Evolutionary conservation across 2,888 invertebrate genomes (phyloP).

Genomic region (Drosophila kokeensis): DNA sequence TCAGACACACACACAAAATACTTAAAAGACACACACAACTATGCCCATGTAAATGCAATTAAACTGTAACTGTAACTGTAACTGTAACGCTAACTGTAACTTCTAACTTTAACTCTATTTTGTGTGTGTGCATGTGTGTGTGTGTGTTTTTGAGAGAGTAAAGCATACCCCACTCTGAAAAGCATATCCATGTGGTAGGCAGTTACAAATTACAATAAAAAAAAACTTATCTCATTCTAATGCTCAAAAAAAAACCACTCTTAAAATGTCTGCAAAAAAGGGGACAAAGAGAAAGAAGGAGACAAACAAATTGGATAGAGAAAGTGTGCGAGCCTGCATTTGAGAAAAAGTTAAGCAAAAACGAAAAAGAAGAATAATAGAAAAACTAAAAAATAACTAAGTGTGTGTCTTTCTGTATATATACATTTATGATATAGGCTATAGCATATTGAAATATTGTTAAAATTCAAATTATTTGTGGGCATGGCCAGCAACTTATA

Average conservation of each 20-base stretch:
- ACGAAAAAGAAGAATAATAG: slow-evolving; percentile 9
- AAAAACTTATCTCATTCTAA: slow-evolving; percentile 13
- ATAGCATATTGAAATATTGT: slow-evolving; percentile 20
- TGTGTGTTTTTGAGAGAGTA: slow-evolving; percentile 13
- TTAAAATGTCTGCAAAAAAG: slow-evolving; percentile 14
- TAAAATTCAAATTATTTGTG: slow-evolving; percentile 33
- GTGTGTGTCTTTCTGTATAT: slow-evolving; percentile 50
- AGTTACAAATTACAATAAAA: slow-evolving; percentile 22
- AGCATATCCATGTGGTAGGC: slow-evolving; percentile 7
- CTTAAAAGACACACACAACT: slow-evolving; percentile 20
- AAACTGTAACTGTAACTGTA: slow-evolving; percentile 32
- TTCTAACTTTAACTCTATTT: slow-evolving; percentile 23
- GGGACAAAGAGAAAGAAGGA: neutral
- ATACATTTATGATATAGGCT: slow-evolving; percentile 28
- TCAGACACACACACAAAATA: slow-evolving; percentile 12
- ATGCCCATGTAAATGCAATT: slow-evolving; percentile 54
- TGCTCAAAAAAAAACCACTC: slow-evolving; percentile 14
- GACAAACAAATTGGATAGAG: neutral
- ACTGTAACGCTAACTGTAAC: slow-evolving; percentile 30
- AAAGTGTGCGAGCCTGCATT: slow-evolving; percentile 10
- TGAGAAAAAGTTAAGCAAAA: slow-evolving; percentile 15
- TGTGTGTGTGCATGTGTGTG: slow-evolving; percentile 2
- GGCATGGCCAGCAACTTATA: slow-evolving; percentile 40
- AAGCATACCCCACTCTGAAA: neutral
- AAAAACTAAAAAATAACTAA: slow-evolving; percentile 28